Base-by-base conservation (phyloP, 2,797 vertebrate species). In the Limnodromus scolopaceus region DNA sequence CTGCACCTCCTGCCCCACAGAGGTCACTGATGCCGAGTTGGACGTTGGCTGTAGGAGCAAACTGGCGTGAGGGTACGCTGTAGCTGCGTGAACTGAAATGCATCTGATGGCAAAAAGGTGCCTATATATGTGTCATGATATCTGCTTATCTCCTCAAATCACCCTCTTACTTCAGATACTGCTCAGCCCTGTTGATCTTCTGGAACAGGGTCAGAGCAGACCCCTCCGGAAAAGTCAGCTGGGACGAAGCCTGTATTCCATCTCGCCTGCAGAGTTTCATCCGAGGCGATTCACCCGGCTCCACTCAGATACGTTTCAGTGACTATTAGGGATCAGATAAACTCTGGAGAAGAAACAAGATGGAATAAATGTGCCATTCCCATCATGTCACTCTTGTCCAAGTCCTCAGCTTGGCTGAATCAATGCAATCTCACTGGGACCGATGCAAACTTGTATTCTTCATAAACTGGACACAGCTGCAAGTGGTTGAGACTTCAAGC, bases 11-110 rank as follows among this genome's bases (percentile, higher is more conserved):
- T 32, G 2, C 65, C 28, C 38, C 24, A 1, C 43, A 23, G 25
- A 38, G 51, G 20, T 1, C 30, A 61, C 41, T 39, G 19, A 1
- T 9, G 46, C 45, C 5, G 45, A 13, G 54, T 10, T n/a, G 43
- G 23, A 32, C 23, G 25, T 3, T 7, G 38, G 69, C 49, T n/a
- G 39, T 11, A 16, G 69, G 43, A 34, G 66, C 48, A 18, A 34
- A 68, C 1, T 18, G 78, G 5, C 0, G 0, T 6, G 32, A 3
- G 1, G 5, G 24, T 10, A 3, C 17, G 38, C 55, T 63, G 66
- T 7, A 16, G 54, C 43, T 54, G 20, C 11, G 1, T 3, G 20
- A n/a, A 8, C 64, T 55, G 55, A 69, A 32, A 38, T 14, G 27
- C 58, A n/a, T 9, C 63, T 69, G 61, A 0, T 82, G 77, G 27